Percentiles rank a stretch among this genome's conserved stretches.
Conservation (phyloP, 2,113 vertebrate genomes). For the Lucifuga dentata region DNA sequence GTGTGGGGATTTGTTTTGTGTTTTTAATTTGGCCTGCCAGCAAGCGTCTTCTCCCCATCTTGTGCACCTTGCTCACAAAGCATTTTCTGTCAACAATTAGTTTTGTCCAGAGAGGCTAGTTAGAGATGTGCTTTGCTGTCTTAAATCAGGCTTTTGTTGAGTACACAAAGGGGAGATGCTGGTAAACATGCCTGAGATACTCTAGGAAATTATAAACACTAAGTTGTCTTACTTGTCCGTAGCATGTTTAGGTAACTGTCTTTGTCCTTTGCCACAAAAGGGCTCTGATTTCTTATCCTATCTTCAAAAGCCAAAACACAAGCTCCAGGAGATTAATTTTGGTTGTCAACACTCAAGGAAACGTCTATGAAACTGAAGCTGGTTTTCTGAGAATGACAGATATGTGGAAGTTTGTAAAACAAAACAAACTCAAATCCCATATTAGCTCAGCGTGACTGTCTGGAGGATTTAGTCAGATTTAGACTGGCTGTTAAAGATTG, state of each 20-base stretch:
- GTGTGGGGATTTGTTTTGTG: conserved; percentile 13
- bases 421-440: conserved; percentile 9
- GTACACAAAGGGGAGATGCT: conserved; percentile 8
- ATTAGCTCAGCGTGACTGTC: neutral
- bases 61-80: too few species aligned
- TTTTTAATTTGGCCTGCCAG: conserved; percentile 33
- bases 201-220: conserved; percentile 5
- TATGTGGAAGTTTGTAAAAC: neutral
- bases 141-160: conserved; percentile 17
- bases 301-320: conserved; percentile 5
- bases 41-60: neutral
- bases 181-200: conserved; percentile 16
- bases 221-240: conserved; percentile 37
- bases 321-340: conserved; percentile 28
- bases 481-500: too few species aligned
- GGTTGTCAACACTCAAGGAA: conserved; percentile 13
- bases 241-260: conserved; percentile 36
- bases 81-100: neutral
- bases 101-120: neutral
- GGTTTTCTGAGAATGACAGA: conserved; percentile 8
- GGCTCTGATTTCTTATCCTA: conserved; percentile 17
- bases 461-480: neutral
- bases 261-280: conserved; percentile 29
- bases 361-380: conserved; percentile 11
- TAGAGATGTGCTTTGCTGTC: neutral